Conservation (phyloP, 2,888 invertebrate genomes). For the Drosophila recens region DNA sequence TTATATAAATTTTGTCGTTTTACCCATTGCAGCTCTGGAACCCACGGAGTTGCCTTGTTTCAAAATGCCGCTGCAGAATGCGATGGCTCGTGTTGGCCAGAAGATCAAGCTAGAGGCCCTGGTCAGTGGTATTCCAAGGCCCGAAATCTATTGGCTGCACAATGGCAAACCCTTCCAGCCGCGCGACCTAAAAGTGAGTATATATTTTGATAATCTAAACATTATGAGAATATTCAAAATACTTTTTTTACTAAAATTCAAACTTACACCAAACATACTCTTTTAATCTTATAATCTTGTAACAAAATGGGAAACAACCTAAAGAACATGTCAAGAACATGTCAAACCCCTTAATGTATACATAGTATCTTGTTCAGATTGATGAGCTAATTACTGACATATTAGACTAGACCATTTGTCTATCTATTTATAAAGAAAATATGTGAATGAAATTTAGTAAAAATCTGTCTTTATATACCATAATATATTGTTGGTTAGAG, state of each 20-base stretch:
- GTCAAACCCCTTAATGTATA: not conserved
- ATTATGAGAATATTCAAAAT: not conserved
- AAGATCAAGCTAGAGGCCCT: conserved; percentile 90
- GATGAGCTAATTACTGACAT: not conserved
- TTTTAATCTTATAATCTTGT: not conserved
- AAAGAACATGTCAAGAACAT: not conserved
- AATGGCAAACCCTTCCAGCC: conserved; percentile 89
- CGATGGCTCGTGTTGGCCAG: conserved; percentile 91
- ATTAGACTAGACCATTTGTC: not conserved
- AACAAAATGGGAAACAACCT: not conserved
- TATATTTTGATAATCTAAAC: not conserved
- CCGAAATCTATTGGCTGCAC: conserved; percentile 89
- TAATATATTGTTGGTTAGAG: not conserved
- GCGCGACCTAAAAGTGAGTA: conserved; percentile 88
- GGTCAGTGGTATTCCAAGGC: conserved; percentile 88
- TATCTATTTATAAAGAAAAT: not conserved
- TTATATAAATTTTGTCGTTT: not conserved
- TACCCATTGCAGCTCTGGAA: conserved; percentile 86
- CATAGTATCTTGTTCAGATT: not conserved
- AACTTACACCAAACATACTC: too few relatives aligned
- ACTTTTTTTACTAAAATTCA: too few relatives aligned
- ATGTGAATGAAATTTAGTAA: not conserved
- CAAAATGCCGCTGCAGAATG: conserved; percentile 88
- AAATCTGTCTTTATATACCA: not conserved
- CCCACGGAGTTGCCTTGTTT: conserved; percentile 88